A percentile compares a stretch with the other conserved stretches of the same genome.
Conservation (phyloP, 1,140 invertebrate genomes). For the Drosophila lowei region DNA sequence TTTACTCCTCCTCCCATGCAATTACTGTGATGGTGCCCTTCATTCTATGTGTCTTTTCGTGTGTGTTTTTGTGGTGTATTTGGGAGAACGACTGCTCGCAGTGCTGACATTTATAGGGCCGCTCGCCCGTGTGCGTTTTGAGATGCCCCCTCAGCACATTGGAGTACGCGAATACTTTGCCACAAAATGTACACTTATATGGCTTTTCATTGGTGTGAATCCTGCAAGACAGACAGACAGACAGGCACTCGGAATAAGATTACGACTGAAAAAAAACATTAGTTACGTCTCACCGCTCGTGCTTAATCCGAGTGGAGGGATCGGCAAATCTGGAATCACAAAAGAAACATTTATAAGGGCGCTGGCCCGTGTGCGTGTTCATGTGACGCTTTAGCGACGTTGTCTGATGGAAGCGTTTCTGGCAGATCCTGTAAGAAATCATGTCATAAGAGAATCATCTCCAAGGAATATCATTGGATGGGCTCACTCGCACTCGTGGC, state of each 20-base stretch:
- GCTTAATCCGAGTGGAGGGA: slow-evolving; percentile 85
- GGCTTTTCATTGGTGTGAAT: slow-evolving; percentile 78
- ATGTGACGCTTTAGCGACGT: slow-evolving; percentile 72
- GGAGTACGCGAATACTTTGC: slow-evolving; percentile 70
- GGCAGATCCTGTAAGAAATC: slow-evolving; percentile 61
- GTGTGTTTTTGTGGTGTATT: slow-evolving; percentile 68
- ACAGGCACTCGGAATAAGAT: background rate
- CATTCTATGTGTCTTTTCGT: slow-evolving; percentile 54
- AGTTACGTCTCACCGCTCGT: slow-evolving; percentile 83
- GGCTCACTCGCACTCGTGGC: slow-evolving; percentile 80
- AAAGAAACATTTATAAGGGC: slow-evolving; percentile 83
- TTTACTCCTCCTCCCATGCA: slow-evolving; percentile 21
- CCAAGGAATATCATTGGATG: too few species aligned
- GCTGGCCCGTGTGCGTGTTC: slow-evolving; percentile 75
- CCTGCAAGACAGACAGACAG: slow-evolving; percentile 18
- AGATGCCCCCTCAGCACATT: slow-evolving; percentile 75
- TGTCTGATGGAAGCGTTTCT: slow-evolving; percentile 72
- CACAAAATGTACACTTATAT: slow-evolving; percentile 68
- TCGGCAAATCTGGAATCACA: slow-evolving; percentile 88
- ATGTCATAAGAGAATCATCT: background rate
- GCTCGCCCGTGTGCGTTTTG: slow-evolving; percentile 68
- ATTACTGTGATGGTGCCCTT: background rate
- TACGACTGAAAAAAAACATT: too few species aligned
- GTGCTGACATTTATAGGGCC: slow-evolving; percentile 59
- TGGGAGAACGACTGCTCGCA: slow-evolving; percentile 66